Percentiles rank a stretch among this genome's conserved stretches.
Conservation (phyloP, 2,888 invertebrate genomes). For the Xestia ashworthii region DNA sequence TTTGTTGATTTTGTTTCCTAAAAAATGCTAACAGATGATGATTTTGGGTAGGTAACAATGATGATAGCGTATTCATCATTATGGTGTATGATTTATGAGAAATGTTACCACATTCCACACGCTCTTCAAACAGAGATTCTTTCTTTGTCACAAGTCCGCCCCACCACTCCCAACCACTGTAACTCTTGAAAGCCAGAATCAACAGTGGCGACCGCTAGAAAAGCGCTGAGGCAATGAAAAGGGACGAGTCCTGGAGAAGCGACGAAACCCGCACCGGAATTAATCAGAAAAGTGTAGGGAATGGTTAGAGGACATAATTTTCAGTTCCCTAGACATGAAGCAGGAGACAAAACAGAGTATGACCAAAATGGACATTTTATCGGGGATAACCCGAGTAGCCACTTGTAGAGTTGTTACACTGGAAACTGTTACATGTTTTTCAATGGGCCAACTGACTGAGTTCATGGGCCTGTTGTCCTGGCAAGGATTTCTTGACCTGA, state of each 20-base stretch:
- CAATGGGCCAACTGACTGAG: not conserved
- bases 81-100: not conserved
- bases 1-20: slow-evolving; percentile 9
- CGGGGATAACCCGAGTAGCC: not conserved
- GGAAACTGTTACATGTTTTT: not conserved
- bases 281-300: not conserved
- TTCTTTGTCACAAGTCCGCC: not conserved
- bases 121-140: not conserved
- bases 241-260: not conserved
- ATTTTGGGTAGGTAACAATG: not conserved
- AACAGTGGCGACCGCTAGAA: not conserved
- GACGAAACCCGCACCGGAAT: not conserved
- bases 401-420: not conserved
- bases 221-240: not conserved
- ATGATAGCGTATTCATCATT: not conserved
- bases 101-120: not conserved
- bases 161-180: not conserved
- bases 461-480: no score
- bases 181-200: not conserved
- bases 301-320: not conserved
- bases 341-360: not conserved
- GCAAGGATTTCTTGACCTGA: not conserved
- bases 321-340: not conserved
- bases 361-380: not conserved
- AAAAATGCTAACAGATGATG: not conserved